phyloP scores from a whole-genome alignment of 30 jellyfish, hydroid and myxozoan species.

The Turritopsis dohrnii region DNA sequence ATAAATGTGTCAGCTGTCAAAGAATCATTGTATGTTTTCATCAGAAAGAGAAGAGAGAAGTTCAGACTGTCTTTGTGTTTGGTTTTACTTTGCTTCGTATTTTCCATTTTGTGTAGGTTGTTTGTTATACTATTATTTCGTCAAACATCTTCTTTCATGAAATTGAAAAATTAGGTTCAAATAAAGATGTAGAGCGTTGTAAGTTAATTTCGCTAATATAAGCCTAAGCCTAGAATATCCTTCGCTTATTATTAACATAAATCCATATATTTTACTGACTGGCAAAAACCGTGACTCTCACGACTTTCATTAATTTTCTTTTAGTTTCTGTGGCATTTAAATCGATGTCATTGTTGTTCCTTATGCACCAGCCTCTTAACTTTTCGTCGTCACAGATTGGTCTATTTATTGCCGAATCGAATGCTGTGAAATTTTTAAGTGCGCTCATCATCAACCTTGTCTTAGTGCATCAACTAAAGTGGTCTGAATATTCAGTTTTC shows the following conservation, averaged over 20 bases:
- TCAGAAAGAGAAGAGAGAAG: conserved; percentile 32
- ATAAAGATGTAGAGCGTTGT: too few species aligned
- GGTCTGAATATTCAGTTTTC: conserved; percentile 53
- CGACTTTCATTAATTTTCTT: conserved; percentile 34
- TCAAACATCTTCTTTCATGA: background rate
- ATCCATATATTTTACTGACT: too few species aligned
- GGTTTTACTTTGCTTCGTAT: background rate
- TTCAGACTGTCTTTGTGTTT: conserved; percentile 22
- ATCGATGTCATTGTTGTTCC: conserved; percentile 47
- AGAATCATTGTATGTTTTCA: conserved; percentile 30
- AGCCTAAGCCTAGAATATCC: too few species aligned
- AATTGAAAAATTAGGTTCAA: background rate
- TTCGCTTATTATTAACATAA: too few species aligned
- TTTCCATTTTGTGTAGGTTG: background rate
- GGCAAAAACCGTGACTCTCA: too few species aligned
- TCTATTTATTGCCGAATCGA: conserved; percentile 44
- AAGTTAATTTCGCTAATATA: too few species aligned
- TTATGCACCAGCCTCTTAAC: conserved; percentile 66
- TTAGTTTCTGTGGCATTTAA: conserved; percentile 64
- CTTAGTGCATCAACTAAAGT: conserved; percentile 34
- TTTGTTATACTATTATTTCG: background rate
- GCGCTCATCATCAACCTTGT: conserved; percentile 52
- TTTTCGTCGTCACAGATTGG: conserved; percentile 85
- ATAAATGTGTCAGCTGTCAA: conserved; percentile 11
- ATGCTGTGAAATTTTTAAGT: conserved; percentile 58